These are phyloP conservation scores for Notechis scutatus DNA, from an alignment of 2,113 vertebrate species.

Conservation along the genomic window DNA sequence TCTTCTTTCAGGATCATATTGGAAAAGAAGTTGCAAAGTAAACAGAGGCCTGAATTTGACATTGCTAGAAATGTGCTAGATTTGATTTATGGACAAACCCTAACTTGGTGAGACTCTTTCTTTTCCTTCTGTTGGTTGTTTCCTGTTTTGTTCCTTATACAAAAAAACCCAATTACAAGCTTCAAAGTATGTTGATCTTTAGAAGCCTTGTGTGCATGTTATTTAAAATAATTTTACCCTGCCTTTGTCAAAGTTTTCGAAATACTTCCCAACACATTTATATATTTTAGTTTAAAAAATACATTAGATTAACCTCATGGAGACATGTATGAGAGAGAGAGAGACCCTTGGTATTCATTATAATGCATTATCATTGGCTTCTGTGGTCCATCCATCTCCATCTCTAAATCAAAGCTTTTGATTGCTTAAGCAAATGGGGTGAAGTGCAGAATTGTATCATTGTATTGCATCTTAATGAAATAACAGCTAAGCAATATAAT, in stretches of 20 bases:
- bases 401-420: neutral
- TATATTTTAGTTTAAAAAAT: neutral
- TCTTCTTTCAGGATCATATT: constrained; percentile 75
- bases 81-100: constrained; percentile 90
- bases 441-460: neutral
- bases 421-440: neutral
- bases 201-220: neutral
- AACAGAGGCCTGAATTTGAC: constrained; percentile 84
- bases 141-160: neutral
- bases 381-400: neutral
- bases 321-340: neutral
- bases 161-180: neutral
- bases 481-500: rapidly evolving
- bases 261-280: neutral
- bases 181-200: neutral
- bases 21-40: constrained; percentile 72
- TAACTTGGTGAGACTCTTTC: constrained; percentile 80
- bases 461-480: neutral
- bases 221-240: neutral
- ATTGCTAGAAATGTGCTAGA: constrained; percentile 88
- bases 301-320: neutral
- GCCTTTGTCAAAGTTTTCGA: neutral
- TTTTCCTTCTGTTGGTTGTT: neutral
- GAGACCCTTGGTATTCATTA: neutral
- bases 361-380: neutral